Conservation (phyloP, 2,888 invertebrate species). For the Pristionchus maxplancki region DNA sequence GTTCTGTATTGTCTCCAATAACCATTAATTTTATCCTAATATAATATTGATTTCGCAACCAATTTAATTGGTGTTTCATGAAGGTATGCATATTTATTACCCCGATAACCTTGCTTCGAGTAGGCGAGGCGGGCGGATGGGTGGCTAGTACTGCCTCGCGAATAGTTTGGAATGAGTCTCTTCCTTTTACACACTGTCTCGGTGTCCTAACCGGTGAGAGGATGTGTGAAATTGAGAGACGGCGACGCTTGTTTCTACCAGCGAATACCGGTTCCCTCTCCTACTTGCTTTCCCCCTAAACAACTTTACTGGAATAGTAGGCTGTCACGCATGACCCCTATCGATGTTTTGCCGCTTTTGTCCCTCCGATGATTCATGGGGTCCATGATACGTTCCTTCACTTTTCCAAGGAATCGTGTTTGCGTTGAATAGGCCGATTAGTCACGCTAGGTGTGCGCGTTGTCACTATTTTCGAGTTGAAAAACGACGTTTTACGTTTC, state of each 20-base stretch:
- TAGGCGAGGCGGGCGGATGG: background rate
- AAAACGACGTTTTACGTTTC: background rate
- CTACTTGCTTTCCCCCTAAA: background rate
- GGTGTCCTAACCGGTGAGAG: no score
- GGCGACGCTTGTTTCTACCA: no score
- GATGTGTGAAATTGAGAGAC: no score
- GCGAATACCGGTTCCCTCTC: slow-evolving; percentile 17
- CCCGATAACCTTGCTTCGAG: slow-evolving; percentile 10
- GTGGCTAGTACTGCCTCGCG: background rate
- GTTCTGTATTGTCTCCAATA: no score
- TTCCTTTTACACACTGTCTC: no score
- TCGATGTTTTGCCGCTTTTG: background rate
- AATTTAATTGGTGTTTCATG: background rate
- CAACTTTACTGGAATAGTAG: slow-evolving; percentile 33
- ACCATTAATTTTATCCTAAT: no score
- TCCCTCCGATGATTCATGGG: background rate
- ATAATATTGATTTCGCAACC: background rate
- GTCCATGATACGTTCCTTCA: no score
- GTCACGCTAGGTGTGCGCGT: background rate
- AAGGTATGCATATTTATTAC: background rate
- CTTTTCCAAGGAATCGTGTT: no score
- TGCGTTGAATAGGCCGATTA: background rate
- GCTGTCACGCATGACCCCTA: background rate
- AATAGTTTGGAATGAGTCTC: no score
- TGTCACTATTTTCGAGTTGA: background rate